A percentile compares a stretch with the other conserved stretches of the same genome.
Evolutionary conservation across 1,140 invertebrate species (phyloP).

Genomic region (Parapsyche elsis): DNA sequence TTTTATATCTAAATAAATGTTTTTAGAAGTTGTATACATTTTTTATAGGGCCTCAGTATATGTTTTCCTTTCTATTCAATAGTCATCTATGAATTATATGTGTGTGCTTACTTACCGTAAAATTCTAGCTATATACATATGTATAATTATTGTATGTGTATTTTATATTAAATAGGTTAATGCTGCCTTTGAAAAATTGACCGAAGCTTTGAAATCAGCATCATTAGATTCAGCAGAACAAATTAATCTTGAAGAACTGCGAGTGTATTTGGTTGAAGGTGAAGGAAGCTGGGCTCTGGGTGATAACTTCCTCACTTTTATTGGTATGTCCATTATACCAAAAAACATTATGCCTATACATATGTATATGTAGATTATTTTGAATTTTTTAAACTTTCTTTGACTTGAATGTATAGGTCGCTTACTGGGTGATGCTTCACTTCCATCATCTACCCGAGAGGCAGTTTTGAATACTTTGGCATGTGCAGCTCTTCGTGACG

Average conservation of each 20-base stretch:
- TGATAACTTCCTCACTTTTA: conserved; percentile 85
- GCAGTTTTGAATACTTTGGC: conserved; percentile 77
- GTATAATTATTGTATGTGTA: neutral
- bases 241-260: conserved; percentile 80
- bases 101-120: too few relatives aligned
- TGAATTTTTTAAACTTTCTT: conserved; percentile 14
- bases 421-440: conserved; percentile 73
- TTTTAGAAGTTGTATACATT: too few relatives aligned
- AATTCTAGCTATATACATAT: too few relatives aligned
- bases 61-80: too few relatives aligned
- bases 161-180: conserved; percentile 57
- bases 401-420: conserved; percentile 66
- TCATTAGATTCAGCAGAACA: conserved; percentile 72
- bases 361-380: too few relatives aligned
- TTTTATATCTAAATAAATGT: too few relatives aligned
- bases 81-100: too few relatives aligned
- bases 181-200: conserved; percentile 60
- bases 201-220: conserved; percentile 58
- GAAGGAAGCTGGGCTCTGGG: conserved; percentile 92
- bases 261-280: conserved; percentile 87
- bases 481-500: conserved; percentile 85
- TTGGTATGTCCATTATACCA: conserved; percentile 69
- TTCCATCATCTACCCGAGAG: conserved; percentile 71
- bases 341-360: neutral
- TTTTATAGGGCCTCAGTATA: too few relatives aligned